phyloP scores from a whole-genome alignment of 2,113 vertebrate species.

The Anhinga anhinga region DNA sequence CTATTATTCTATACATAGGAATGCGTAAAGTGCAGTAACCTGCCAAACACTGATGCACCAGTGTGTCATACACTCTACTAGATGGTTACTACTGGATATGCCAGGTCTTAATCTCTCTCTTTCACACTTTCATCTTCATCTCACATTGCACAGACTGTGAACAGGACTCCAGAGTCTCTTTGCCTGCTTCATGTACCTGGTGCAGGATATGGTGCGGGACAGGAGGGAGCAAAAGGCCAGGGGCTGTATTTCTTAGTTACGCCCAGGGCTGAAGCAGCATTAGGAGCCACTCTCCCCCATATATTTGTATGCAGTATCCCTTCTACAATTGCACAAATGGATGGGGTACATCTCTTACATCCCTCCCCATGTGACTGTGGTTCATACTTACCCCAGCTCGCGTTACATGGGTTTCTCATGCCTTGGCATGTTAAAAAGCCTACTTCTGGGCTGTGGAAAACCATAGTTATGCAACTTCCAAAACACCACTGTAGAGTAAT shows the following conservation, averaged over 20 bases:
- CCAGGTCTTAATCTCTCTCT: background rate
- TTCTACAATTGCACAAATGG: background rate
- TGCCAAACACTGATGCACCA: background rate
- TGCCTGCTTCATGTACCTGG: background rate
- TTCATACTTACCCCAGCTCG: background rate
- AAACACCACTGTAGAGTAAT: background rate
- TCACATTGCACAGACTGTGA: background rate
- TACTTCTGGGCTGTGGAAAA: background rate
- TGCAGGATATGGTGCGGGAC: background rate
- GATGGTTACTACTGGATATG: background rate
- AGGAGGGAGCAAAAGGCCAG: background rate
- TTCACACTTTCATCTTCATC: background rate
- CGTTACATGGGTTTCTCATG: background rate
- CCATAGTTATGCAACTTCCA: background rate
- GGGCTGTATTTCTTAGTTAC: background rate
- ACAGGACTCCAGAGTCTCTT: background rate
- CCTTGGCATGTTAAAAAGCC: background rate
- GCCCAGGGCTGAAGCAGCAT: background rate
- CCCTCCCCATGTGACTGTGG: background rate
- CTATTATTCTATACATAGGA: background rate
- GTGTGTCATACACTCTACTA: background rate
- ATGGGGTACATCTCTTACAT: fast-evolving
- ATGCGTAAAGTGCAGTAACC: background rate
- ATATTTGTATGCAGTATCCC: background rate
- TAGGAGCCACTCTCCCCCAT: background rate